Conservation (phyloP, 2,888 invertebrate species). For the Heterodera filipjevi region DNA sequence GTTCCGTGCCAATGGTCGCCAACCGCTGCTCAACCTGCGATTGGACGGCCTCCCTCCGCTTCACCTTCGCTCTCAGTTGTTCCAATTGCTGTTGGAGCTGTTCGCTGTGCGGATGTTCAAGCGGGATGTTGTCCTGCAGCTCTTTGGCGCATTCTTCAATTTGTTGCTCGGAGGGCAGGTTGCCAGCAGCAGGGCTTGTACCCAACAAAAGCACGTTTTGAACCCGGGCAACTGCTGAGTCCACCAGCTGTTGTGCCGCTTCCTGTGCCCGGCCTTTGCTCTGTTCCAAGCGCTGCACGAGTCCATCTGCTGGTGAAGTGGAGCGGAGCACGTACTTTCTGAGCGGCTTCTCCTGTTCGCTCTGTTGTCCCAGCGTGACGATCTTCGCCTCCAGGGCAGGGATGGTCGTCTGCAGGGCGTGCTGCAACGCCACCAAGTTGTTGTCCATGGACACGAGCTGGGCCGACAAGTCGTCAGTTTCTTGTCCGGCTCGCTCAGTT, state of each 20-base stretch:
- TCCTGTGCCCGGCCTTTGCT: neutral
- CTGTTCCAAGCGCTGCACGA: neutral
- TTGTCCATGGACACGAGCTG: conserved; percentile 3
- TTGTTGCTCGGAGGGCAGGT: neutral
- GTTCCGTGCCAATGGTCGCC: conserved; percentile 6
- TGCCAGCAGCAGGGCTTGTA: neutral
- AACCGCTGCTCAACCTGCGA: conserved; percentile 4
- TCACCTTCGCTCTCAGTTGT: conserved; percentile 1
- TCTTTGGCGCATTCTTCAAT: conserved; percentile 13
- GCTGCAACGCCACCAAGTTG: conserved; percentile 5
- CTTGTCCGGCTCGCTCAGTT: conserved; percentile 1
- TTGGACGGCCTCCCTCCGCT: conserved; percentile 8
- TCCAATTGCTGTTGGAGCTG: conserved; percentile 23
- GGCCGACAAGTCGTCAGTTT: conserved; percentile 19
- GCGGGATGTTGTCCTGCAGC: conserved; percentile 2
- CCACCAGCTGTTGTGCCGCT: neutral
- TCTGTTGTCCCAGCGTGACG: neutral
- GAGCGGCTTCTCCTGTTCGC: neutral
- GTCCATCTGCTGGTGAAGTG: neutral
- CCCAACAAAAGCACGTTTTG: neutral
- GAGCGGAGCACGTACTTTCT: neutral
- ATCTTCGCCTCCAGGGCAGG: conserved; percentile 19
- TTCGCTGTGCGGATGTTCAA: conserved; percentile 4
- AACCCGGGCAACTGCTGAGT: neutral
- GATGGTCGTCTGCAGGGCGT: conserved; percentile 10